phyloP scores from a whole-genome alignment of 2,797 vertebrate genomes.

The Psittacula echo region DNA sequence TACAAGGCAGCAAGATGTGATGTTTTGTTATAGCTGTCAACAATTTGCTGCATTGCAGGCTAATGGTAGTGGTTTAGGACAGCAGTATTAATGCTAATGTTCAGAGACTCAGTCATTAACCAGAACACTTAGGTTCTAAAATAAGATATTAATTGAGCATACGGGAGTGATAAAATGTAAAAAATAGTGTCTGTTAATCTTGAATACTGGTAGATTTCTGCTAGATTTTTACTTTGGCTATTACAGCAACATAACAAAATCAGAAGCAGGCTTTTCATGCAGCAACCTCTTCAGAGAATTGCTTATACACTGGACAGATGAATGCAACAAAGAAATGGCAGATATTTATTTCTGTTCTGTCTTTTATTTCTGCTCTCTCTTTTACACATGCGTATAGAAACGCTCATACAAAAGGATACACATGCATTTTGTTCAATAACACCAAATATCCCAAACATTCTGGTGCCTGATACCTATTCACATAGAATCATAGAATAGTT shows the following conservation, averaged over 20 bases:
- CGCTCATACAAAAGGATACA: neutral
- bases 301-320: neutral
- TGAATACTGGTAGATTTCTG: slow-evolving; percentile 24
- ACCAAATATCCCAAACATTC: neutral
- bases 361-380: neutral
- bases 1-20: slow-evolving; percentile 14
- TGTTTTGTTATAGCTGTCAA: slow-evolving; percentile 68
- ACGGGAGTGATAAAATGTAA: slow-evolving; percentile 10
- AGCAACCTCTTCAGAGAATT: neutral
- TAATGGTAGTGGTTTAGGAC: slow-evolving; percentile 33
- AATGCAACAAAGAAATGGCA: neutral
- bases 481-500: no score
- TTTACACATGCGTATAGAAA: neutral
- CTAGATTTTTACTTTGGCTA: neutral
- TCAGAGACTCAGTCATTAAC: slow-evolving; percentile 46
- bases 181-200: slow-evolving; percentile 26
- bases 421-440: neutral
- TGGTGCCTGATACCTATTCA: neutral
- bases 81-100: slow-evolving; percentile 13
- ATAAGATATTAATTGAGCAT: slow-evolving; percentile 45
- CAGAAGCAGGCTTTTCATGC: slow-evolving; percentile 18
- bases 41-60: slow-evolving; percentile 65
- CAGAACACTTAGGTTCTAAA: neutral
- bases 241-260: slow-evolving; percentile 30
- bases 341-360: neutral